A percentile compares a stretch with the other conserved stretches of the same genome.
phyloP scores from a whole-genome alignment of 2,113 vertebrate species.

The Lepus timidus region DNA sequence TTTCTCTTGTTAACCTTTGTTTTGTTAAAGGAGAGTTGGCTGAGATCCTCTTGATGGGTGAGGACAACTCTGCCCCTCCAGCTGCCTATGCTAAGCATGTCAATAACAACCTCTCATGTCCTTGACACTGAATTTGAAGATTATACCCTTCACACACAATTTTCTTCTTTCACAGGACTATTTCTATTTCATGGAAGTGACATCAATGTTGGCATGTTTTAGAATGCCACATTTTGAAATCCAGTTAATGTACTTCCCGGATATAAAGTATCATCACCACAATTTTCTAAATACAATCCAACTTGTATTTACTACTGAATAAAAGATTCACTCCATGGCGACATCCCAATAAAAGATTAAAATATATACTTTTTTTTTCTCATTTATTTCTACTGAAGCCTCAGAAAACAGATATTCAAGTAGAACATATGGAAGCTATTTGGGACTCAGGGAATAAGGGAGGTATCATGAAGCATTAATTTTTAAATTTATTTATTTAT shows the following conservation, averaged over 20 bases:
- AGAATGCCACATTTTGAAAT: slow-evolving; percentile 31
- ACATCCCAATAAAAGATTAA: not conserved
- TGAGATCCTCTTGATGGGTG: not conserved
- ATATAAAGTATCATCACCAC: not conserved
- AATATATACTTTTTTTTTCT: not conserved
- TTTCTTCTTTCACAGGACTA: not conserved
- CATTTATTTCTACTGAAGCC: slow-evolving; percentile 29
- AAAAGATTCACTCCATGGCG: not conserved
- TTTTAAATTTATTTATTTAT: too few relatives aligned
- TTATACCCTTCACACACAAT: not conserved
- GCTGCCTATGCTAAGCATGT: not conserved
- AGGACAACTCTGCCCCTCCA: not conserved
- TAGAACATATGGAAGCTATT: slow-evolving; percentile 41
- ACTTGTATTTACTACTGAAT: not conserved
- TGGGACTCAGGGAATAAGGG: slow-evolving; percentile 44
- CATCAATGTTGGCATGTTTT: not conserved
- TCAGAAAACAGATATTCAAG: slow-evolving; percentile 19
- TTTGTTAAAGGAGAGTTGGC: not conserved
- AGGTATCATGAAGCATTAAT: not conserved
- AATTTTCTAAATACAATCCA: not conserved
- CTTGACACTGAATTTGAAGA: not conserved
- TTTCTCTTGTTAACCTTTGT: not conserved
- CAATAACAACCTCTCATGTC: not conserved
- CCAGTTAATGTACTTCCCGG: slow-evolving; percentile 7
- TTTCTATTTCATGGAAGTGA: not conserved